phyloP scores from a whole-genome alignment of 2,888 invertebrate species.

The Agriopis marginaria region DNA sequence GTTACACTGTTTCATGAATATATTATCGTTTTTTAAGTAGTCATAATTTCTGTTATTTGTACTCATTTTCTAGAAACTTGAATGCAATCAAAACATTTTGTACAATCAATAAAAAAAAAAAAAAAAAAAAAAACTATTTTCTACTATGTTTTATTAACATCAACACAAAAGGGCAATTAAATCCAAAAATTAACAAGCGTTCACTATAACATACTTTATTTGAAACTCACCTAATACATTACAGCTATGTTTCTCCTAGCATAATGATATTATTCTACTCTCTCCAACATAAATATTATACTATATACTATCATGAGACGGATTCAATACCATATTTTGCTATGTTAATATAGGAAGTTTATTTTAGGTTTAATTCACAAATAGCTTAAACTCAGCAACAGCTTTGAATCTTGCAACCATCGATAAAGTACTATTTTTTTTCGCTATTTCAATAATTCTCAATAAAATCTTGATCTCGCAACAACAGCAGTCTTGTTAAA shows the following conservation, averaged over 20 bases:
- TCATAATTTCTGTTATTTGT: too few relatives aligned
- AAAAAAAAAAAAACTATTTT: too few relatives aligned
- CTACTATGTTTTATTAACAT: too few relatives aligned
- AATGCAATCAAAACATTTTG: too few relatives aligned
- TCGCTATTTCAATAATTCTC: slow-evolving; percentile 15
- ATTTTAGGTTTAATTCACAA: slow-evolving; percentile 13
- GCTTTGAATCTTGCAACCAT: slow-evolving; percentile 9
- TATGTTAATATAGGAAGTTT: slow-evolving; percentile 23
- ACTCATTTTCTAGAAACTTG: too few relatives aligned
- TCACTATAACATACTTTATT: slow-evolving; percentile 31
- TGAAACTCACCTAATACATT: slow-evolving; percentile 35
- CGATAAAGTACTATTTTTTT: slow-evolving; percentile 10
- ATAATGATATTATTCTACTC: slow-evolving; percentile 15
- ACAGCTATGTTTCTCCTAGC: slow-evolving; percentile 27
- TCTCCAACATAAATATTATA: slow-evolving; percentile 22
- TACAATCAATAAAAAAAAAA: too few relatives aligned
- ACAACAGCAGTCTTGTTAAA: slow-evolving; percentile 39
- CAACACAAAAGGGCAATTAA: slow-evolving; percentile 1
- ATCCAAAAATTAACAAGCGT: slow-evolving; percentile 15
- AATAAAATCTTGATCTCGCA: slow-evolving; percentile 28
- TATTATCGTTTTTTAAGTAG: too few relatives aligned
- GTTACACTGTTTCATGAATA: too few relatives aligned
- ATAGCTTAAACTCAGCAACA: slow-evolving; percentile 30
- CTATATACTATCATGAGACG: slow-evolving; percentile 41
- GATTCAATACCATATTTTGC: slow-evolving; percentile 34